Base-by-base conservation (phyloP, 2,888 invertebrate species). In the Cancer borealis region DNA sequence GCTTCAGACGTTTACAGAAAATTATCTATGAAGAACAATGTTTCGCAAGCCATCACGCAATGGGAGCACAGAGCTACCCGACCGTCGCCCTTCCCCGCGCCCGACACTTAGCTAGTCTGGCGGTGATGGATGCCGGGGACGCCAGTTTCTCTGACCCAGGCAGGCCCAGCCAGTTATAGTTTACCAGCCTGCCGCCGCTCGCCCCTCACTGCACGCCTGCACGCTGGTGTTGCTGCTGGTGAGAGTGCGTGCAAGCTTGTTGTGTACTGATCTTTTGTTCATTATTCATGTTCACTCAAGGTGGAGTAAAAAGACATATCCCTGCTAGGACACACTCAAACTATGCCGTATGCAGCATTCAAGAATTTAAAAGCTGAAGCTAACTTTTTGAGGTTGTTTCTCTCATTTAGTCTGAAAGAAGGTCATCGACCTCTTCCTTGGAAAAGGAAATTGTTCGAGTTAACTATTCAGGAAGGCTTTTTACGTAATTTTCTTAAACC, bases 51-150 rank as follows among this genome's bases (percentile, higher is more conserved):
- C 66, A 5, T 66, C 66, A 66, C 66, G 17, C 66, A 66, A 66
- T 66, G 66, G 66, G 66, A 66, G 66, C 66, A 66, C 54, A 54
- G 66, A 17, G 66, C 66, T n/a, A n/a, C n/a, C 66, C 17, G 14
- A n/a, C 66, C 66, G 14, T 1, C 10, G 66, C 66, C 66, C 66
- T 17, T 66, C 66, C 66, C 21, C 54, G 66, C 54, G 66, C 66
- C 66, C n/a, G 66, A 66, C 66, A 66, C 66, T 66, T 66, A 66
- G 66, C 66, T 10, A 66, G 66, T 66, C 66, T 14, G n/a, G 17
- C 66, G 66, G 66, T 66, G 66, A 66, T 66, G 66, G n/a, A 66
- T 66, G 66, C 66, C 14, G n/a, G 66, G 66, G 66, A 66, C 66
- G 66, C 66, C 66, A 66, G 66, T 66, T 66, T 66, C 66, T 66